A percentile compares a stretch with the other conserved stretches of the same genome.
phyloP scores from a whole-genome alignment of 2,888 invertebrate species.

The Polydrusus cervinus region DNA sequence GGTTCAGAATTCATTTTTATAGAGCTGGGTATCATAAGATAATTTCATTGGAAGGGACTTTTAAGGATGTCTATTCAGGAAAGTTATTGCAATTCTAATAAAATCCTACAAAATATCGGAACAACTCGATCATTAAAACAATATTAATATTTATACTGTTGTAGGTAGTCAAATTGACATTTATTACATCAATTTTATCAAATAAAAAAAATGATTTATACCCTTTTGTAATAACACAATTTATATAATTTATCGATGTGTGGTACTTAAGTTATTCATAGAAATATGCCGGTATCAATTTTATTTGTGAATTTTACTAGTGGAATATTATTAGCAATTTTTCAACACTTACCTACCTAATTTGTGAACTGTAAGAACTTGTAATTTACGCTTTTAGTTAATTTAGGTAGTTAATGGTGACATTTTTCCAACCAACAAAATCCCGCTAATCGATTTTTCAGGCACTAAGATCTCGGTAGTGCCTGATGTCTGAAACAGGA shows the following conservation, averaged over 20 bases:
- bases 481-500: too few species aligned
- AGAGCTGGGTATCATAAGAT: neutral
- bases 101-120: too few species aligned
- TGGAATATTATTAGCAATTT: neutral
- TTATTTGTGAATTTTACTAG: neutral
- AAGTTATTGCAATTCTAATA: too few species aligned
- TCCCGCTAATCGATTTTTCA: too few species aligned
- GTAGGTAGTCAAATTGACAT: neutral
- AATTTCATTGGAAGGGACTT: neutral
- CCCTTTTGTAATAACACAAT: neutral
- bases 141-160: neutral
- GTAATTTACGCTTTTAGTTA: neutral
- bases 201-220: neutral
- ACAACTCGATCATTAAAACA: too few species aligned
- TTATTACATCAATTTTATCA: constrained; percentile 7
- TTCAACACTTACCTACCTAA: neutral
- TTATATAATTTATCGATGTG: neutral
- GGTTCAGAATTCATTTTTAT: constrained; percentile 12
- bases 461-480: too few species aligned
- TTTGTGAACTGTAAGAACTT: neutral
- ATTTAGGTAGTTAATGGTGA: neutral
- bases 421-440: too few species aligned
- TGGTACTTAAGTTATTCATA: neutral
- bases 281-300: neutral
- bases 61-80: too few species aligned